Evolutionary conservation across 2,888 invertebrate genomes (phyloP), one percentile per base, ranked within the genome.

Genomic region (Dioctria linearis): DNA sequence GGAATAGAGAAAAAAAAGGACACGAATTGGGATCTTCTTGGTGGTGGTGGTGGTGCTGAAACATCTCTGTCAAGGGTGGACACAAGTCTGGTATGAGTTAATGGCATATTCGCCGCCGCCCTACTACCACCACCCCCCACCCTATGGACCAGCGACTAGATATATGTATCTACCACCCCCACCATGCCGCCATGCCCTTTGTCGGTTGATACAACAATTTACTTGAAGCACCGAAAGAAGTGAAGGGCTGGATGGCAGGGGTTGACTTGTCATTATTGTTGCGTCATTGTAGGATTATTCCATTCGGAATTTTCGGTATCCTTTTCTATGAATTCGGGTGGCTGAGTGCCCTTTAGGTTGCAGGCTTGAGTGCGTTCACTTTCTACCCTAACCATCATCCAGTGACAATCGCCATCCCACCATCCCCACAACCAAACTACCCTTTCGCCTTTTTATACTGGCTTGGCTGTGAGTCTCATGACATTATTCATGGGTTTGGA

Each of bases 241-340:
- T 46, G 25, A 40, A 67, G 65, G 57, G 71, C 54, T 51, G 42
- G 49, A 51, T 51, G 59, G 61, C 80, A 69, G 66, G 76, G 80
- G 67, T 73, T 61, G 79, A 71, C 67, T 57, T 66, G 80, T 57
- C 71, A 75, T 59, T 66, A 65, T 78, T 78, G 76, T 81, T 83
- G 79, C 61, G 51, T 73, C 80, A 65, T 75, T 66, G 57, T 75
- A 51, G 66, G 76, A 80, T 75, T 80, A 79, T 51, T 80, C 80
- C 66, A 67, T 61, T 80, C 43, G 69, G 65, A 71, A 11, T 63
- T 61, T 78, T 66, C 69, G 66, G 42, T 79, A 65, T 78, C 80
- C 66, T 75, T 78, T 65, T 59, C 66, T 63, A 37, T 49, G 54
- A 75, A 49, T 63, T 46, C 57, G 69, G 63, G 49, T 75, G 42